Conservation (phyloP, 2,113 vertebrate species). For the Odontophorus gujanensis region DNA sequence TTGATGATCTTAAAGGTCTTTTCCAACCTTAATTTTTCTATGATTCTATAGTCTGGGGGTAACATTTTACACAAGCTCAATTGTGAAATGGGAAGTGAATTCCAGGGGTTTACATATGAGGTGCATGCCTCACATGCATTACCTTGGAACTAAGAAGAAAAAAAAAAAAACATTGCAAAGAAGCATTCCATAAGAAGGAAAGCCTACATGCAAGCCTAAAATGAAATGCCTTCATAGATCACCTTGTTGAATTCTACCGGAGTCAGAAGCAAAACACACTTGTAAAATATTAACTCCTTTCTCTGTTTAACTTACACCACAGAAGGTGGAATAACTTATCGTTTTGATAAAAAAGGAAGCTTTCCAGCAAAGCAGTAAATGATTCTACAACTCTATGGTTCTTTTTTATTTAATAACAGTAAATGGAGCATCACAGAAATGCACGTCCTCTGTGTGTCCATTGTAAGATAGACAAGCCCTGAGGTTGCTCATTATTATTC, state of each 20-base stretch:
- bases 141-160: not conserved
- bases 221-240: not conserved
- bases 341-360: not conserved
- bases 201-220: not conserved
- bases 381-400: not conserved
- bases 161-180: not conserved
- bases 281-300: not conserved
- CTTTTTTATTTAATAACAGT: slow-evolving; percentile 20
- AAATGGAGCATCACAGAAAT: slow-evolving; percentile 25
- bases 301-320: not conserved
- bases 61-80: not conserved
- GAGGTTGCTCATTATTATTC: slow-evolving; percentile 43
- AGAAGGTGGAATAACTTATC: not conserved
- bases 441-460: not conserved
- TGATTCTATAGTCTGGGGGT: not conserved
- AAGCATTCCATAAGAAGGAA: not conserved
- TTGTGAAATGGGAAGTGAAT: not conserved
- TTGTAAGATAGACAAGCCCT: not conserved
- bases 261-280: not conserved
- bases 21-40: not conserved
- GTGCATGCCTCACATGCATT: not conserved
- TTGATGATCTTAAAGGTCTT: not conserved
- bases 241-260: not conserved
- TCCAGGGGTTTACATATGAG: not conserved
- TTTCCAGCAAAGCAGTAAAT: not conserved